Conservation (phyloP, 2,888 invertebrate genomes). For the Drosophila lutescens region DNA sequence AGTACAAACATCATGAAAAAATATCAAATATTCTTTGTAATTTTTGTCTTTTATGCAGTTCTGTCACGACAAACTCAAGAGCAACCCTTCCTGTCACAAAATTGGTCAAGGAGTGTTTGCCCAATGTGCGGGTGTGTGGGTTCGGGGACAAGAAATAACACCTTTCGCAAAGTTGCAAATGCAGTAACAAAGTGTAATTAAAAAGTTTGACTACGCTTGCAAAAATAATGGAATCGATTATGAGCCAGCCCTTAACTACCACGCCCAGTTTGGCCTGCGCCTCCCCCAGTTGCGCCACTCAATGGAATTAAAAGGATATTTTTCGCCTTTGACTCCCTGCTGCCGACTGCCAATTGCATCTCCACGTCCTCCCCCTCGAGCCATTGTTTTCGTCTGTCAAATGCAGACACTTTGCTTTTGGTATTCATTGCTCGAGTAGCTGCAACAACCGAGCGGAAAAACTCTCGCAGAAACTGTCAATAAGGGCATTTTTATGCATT, state of each 20-base stretch:
- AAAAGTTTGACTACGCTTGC: constrained; percentile 66
- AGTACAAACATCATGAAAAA: no score
- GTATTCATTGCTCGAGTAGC: constrained; percentile 51
- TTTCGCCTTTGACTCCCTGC: constrained; percentile 35
- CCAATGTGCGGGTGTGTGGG: constrained; percentile 5
- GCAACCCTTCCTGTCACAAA: not conserved
- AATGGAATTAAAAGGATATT: constrained; percentile 62
- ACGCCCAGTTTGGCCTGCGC: not conserved
- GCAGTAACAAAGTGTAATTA: constrained; percentile 68
- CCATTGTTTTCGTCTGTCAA: constrained; percentile 67
- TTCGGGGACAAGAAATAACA: constrained; percentile 44
- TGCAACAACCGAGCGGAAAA: constrained; percentile 35
- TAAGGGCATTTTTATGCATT: constrained; percentile 72
- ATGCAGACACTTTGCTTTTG: constrained; percentile 51
- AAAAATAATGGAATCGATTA: constrained; percentile 78
- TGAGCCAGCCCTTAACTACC: constrained; percentile 39
- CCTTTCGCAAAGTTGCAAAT: constrained; percentile 62
- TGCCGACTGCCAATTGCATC: constrained; percentile 53
- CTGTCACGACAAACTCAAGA: no score
- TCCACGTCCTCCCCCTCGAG: constrained; percentile 7
- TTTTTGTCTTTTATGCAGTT: no score
- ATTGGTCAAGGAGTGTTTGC: constrained; percentile 43
- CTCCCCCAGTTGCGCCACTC: constrained; percentile 33
- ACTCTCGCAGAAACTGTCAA: constrained; percentile 63
- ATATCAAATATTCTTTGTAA: no score